Evolutionary conservation across 2,888 invertebrate genomes (phyloP), one percentile per base, ranked within the genome.

Genomic region (Thymelicus lineola): DNA sequence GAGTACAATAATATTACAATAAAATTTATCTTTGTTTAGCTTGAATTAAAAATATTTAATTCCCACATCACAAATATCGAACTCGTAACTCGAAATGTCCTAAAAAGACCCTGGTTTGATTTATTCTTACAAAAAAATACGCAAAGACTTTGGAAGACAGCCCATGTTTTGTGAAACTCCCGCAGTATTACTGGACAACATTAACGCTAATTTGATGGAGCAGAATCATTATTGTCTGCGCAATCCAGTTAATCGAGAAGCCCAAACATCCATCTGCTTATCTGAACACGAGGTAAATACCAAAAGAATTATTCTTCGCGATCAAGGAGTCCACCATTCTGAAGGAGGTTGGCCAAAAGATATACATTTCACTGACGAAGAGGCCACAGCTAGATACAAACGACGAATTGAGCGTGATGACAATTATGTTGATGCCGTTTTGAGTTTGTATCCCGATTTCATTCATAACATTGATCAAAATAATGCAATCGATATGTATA

Each of bases 291-390:
- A 89, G 77, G 89, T 95, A 10, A 96, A 96, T 77, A 96, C 96
- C 14, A 81, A 75, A 57, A 94, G 92, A 73, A 92, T 95, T 45
- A 93, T 91, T 62, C 88, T 89, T 66, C 86, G 88, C 36, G 73
- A 81, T 7, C 87, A 88, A 42, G 96, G 96, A 5, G 92, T 96
- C 78, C 95, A 95, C 73, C 97, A 97, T 81, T 89, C 88, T 14
- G 97, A 97, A 86, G 97, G 97, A 55, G 97, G 97, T 3, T 97
- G 97, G 97, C 97, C 97, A 0, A 96, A 96, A 82, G 97, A 97
- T 70, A 87, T 96, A 1, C 93, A 94, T 71, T 87, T 87, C 72
- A 82, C 88, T 58, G 95, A 96, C 76, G 94, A 95, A 72, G 97
- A 97, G 82, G 95, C 95, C 74, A 96, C 96, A 1, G 81, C 94